phyloP scores from a whole-genome alignment of 2,888 invertebrate genomes.

The Galerucella calmariensis region DNA sequence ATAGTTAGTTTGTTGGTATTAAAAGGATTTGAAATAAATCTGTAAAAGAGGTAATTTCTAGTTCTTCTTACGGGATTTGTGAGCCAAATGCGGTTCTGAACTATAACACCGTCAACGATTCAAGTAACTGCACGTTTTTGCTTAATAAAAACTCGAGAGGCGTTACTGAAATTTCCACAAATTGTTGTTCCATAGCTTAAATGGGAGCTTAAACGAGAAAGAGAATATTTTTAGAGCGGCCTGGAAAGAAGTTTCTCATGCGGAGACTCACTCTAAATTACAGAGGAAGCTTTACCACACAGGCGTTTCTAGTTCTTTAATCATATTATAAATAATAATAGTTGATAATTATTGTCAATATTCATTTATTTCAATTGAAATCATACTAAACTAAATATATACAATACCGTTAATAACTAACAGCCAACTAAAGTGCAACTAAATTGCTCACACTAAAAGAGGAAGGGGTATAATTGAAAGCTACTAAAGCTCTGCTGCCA shows the following conservation, averaged over 20 bases:
- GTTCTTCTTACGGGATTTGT: background rate
- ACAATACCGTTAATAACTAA: too few species aligned
- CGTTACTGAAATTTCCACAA: conserved; percentile 15
- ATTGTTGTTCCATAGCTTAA: conserved; percentile 17
- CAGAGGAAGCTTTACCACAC: background rate
- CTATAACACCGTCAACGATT: background rate
- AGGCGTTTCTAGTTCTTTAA: background rate
- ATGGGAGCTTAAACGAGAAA: conserved; percentile 8
- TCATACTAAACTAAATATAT: too few species aligned
- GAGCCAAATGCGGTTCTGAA: background rate
- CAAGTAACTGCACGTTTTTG: conserved; percentile 8
- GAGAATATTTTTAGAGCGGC: conserved; percentile 10
- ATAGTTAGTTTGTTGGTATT: too few species aligned
- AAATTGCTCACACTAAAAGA: too few species aligned
- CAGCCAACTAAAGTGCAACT: too few species aligned
- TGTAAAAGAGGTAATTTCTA: too few species aligned
- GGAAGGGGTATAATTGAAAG: too few species aligned
- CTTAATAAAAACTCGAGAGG: conserved; percentile 20
- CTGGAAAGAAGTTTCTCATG: conserved; percentile 5
- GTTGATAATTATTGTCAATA: background rate
- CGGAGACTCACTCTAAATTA: conserved; percentile 8
- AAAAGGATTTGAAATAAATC: too few species aligned
- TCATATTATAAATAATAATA: background rate
- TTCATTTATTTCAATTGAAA: too few species aligned
- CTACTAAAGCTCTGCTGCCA: too few species aligned